phyloP scores from a whole-genome alignment of 2,888 invertebrate species.

The Synanthedon andrenaeformis region DNA sequence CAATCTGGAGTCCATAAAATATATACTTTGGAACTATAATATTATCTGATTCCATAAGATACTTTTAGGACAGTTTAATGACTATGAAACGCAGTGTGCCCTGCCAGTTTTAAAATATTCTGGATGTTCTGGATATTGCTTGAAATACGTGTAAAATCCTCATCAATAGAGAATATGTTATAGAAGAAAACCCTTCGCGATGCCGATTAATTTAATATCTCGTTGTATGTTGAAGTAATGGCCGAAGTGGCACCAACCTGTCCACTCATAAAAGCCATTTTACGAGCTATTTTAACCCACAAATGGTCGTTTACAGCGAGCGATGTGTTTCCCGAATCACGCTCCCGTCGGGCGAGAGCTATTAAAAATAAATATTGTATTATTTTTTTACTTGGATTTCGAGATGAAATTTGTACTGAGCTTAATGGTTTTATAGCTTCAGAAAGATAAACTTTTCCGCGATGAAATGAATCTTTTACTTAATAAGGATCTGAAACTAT shows the following conservation, averaged over 20 bases:
- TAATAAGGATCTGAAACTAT: too few relatives aligned
- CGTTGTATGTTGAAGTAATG: conserved; percentile 38
- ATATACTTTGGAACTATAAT: too few relatives aligned
- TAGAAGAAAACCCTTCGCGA: conserved; percentile 8
- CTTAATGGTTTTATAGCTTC: not conserved
- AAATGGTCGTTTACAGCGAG: conserved; percentile 42
- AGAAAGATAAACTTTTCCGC: too few relatives aligned
- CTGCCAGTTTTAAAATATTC: too few relatives aligned
- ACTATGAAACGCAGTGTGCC: too few relatives aligned
- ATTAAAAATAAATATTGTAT: conserved; percentile 6
- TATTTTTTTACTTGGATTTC: conserved; percentile 1
- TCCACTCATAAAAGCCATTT: conserved; percentile 55
- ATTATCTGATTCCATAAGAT: too few relatives aligned
- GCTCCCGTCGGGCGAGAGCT: conserved; percentile 11
- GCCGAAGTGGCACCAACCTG: conserved; percentile 35
- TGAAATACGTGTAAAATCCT: too few relatives aligned
- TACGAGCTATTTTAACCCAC: conserved; percentile 47
- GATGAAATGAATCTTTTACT: too few relatives aligned
- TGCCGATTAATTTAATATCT: conserved; percentile 47
- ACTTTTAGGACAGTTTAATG: too few relatives aligned
- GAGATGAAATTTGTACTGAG: conserved; percentile 1
- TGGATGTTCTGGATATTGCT: too few relatives aligned
- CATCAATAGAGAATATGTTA: conserved; percentile 7
- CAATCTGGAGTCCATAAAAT: too few relatives aligned
- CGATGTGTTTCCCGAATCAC: conserved; percentile 39